Evolutionary conservation across 2,888 invertebrate species (phyloP), one percentile per base, ranked within the genome.

Genomic region (Abrostola tripartita): DNA sequence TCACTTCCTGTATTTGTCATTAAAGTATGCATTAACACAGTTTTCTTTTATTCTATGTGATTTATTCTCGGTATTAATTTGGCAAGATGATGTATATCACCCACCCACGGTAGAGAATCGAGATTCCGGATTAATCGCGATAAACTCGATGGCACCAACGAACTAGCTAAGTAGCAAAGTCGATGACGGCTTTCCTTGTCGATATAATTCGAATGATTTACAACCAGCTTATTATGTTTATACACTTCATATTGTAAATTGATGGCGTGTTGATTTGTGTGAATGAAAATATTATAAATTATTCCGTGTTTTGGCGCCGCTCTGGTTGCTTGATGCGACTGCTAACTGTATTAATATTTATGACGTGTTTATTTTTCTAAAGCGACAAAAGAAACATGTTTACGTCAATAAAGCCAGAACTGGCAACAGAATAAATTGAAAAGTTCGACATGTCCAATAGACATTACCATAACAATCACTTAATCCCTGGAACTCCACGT

Each of bases 11-110:
- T 79, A 79, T 79, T 79, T 79, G 81, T 79, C 79, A 78, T 78
- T 66, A 69, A 72, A 75, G 68, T 79, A 74, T 73, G 68, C 65
- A 76, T 71, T 63, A 72, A 74, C 49, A 72, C 47, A 69, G 69
- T 83, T 81, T 76, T 82, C 76, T 77, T 76, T 74, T 65, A 77
- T 74, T 71, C 67, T 53, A 12, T 60, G 64, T 79, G 81, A 85
- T 76, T 76, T 78, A 85, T 87, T 84, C 76, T 79, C 79, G 65
- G 82, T 86, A 88, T 88, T 86, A 86, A 88, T 88, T 85, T 82
- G 78, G 72, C 75, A 79, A 81, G 82, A 84, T 88, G 85, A 88
- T 80, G 71, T 85, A 86, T 83, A 78, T 76, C 71, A 76, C 24
- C 44, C 81, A 71, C 85, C 80, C 78, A 81, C 80, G 67, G 60